Conservation (phyloP, 2,888 invertebrate species). For the Congeria kusceri region DNA sequence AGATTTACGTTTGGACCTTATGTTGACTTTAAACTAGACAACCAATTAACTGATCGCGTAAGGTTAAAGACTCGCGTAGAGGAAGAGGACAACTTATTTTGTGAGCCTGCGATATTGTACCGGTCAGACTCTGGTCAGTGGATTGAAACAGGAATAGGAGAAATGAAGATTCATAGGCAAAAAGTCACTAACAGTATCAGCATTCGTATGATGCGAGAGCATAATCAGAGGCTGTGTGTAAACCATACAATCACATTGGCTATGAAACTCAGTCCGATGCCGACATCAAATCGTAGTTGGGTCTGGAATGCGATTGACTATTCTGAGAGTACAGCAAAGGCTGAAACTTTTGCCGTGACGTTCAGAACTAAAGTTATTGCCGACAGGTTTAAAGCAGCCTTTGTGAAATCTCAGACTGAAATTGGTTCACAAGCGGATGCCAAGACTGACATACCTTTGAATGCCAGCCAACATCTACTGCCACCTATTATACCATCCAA, state of each 20-base stretch:
- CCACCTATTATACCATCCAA: too few relatives aligned
- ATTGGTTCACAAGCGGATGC: too few relatives aligned
- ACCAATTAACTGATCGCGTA: constrained; percentile 92
- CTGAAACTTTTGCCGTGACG: constrained; percentile 92
- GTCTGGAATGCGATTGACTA: constrained; percentile 88
- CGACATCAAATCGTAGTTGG: constrained; percentile 87
- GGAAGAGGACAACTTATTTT: constrained; percentile 92
- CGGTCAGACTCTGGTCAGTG: constrained; percentile 93
- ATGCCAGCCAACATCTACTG: too few relatives aligned
- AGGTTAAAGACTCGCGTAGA: constrained; percentile 95
- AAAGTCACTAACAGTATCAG: constrained; percentile 88
- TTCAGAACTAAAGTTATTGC: constrained; percentile 93
- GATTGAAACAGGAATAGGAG: constrained; percentile 96
- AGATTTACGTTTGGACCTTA: constrained; percentile 84
- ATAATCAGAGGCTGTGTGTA: constrained; percentile 95
- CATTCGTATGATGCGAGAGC: constrained; percentile 95
- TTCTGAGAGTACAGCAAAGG: constrained; percentile 90
- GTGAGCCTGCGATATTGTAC: constrained; percentile 93
- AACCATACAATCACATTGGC: constrained; percentile 93
- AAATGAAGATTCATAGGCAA: constrained; percentile 90
- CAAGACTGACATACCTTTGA: too few relatives aligned
- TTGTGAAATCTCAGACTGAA: constrained; percentile 86
- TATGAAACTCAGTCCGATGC: constrained; percentile 90
- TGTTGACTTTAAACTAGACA: constrained; percentile 91
- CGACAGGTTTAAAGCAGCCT: constrained; percentile 89